These are phyloP conservation scores for Cephus rjabovi DNA, from an alignment of 2,888 invertebrate species.

Conservation along the genomic window DNA sequence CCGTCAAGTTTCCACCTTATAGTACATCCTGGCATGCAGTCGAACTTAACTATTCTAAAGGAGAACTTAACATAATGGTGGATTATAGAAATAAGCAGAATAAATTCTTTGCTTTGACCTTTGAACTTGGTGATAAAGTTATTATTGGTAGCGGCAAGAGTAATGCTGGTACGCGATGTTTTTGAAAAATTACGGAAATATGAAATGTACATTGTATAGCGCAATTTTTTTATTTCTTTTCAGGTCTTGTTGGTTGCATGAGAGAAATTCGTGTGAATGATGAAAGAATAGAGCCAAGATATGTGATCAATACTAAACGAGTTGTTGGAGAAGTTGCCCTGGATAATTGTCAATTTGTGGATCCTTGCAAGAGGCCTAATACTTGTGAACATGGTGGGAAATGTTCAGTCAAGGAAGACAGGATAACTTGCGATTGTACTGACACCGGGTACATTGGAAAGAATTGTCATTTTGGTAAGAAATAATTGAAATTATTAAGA, in stretches of 20 bases:
- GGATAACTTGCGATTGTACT: constrained; percentile 89
- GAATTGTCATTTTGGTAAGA: constrained; percentile 88
- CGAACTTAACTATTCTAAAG: constrained; percentile 81
- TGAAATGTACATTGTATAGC: neutral
- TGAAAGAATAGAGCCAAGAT: constrained; percentile 82
- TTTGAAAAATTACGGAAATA: neutral
- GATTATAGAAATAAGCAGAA: constrained; percentile 80
- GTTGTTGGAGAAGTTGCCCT: constrained; percentile 90
- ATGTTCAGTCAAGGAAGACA: constrained; percentile 89
- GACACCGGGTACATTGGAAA: constrained; percentile 93
- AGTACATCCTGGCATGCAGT: constrained; percentile 87
- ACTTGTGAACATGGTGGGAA: constrained; percentile 93
- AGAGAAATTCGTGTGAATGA: constrained; percentile 89
- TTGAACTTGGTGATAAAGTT: constrained; percentile 77
- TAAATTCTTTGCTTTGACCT: constrained; percentile 76
- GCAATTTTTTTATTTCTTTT: neutral
- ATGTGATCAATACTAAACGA: constrained; percentile 83
- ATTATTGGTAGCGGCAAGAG: constrained; percentile 85
- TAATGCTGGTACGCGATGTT: constrained; percentile 59
- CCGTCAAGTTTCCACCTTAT: constrained; percentile 82
- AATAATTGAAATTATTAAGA: constrained; percentile 4
- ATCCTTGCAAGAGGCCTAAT: constrained; percentile 89
- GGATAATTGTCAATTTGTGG: constrained; percentile 90
- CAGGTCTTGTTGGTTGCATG: constrained; percentile 91
- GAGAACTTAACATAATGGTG: constrained; percentile 79